These are phyloP conservation scores for Apotomis capreana DNA, from an alignment of 2,888 invertebrate genomes.

Conservation along the genomic window DNA sequence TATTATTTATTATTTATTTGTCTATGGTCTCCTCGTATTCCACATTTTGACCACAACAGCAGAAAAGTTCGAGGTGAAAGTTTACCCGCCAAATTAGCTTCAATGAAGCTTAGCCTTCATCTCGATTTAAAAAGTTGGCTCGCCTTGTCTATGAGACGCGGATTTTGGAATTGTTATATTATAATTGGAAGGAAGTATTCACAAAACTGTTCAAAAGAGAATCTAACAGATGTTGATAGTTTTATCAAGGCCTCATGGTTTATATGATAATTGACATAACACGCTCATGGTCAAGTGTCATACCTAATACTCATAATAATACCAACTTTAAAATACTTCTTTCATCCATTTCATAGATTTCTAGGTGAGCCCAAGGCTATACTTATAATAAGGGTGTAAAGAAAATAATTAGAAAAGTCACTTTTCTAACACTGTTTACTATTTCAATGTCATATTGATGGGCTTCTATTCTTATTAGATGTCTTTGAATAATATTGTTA, in stretches of 20 bases:
- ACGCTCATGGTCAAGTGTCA: slow-evolving; percentile 30
- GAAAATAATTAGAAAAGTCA: slow-evolving; percentile 26
- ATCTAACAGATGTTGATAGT: background rate
- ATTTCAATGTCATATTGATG: background rate
- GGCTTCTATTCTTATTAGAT: background rate
- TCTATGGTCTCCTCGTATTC: background rate
- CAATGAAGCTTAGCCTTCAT: slow-evolving; percentile 62
- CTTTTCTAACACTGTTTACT: slow-evolving; percentile 12
- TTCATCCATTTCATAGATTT: slow-evolving; percentile 13
- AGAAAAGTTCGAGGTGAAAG: slow-evolving; percentile 25
- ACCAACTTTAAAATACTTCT: background rate
- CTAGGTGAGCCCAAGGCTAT: slow-evolving; percentile 7
- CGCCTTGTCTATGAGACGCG: slow-evolving; percentile 31
- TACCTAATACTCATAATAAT: background rate
- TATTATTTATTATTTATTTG: too few relatives aligned
- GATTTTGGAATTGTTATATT: background rate
- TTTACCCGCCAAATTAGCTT: slow-evolving; percentile 61
- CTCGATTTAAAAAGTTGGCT: slow-evolving; percentile 38
- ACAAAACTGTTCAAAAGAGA: background rate
- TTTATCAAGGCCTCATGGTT: background rate
- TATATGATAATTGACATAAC: slow-evolving; percentile 22
- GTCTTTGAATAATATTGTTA: slow-evolving; percentile 1
- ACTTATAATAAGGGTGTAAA: slow-evolving; percentile 11
- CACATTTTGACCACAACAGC: background rate
- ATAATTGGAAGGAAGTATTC: background rate